phyloP scores from a whole-genome alignment of 1,140 invertebrate genomes.

The Diuraphis noxia region DNA sequence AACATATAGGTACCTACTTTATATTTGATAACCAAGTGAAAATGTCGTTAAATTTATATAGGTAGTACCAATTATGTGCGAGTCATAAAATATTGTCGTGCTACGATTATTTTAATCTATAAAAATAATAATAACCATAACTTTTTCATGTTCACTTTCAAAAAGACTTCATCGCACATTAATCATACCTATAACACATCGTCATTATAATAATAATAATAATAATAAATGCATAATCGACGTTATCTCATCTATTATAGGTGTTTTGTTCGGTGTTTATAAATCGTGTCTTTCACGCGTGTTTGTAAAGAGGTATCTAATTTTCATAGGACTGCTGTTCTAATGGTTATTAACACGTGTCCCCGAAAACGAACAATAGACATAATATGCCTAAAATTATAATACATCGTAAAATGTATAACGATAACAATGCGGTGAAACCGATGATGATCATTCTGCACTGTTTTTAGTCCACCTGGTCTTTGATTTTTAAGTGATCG shows the following conservation, averaged over 20 bases:
- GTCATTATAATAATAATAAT: constrained; percentile 6
- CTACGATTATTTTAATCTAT: background rate
- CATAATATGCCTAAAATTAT: background rate
- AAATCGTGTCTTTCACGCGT: background rate
- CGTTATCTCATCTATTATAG: background rate
- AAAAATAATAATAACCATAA: background rate
- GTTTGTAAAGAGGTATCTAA: background rate
- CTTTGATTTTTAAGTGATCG: background rate
- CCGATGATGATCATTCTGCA: background rate
- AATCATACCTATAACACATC: background rate
- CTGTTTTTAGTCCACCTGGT: background rate
- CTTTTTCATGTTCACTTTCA: background rate
- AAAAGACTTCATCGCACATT: background rate
- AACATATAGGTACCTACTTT: background rate
- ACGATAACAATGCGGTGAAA: background rate
- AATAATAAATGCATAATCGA: background rate
- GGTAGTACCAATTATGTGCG: background rate
- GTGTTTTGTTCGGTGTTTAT: background rate
- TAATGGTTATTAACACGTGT: background rate
- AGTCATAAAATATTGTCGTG: background rate
- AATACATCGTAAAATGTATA: background rate
- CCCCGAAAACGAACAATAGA: background rate
- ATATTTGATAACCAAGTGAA: background rate
- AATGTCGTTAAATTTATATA: background rate
- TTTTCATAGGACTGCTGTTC: background rate